Evolutionary conservation across 2,797 vertebrate genomes (phyloP), one percentile per base, ranked within the genome.

Genomic region (Balearica regulorum): DNA sequence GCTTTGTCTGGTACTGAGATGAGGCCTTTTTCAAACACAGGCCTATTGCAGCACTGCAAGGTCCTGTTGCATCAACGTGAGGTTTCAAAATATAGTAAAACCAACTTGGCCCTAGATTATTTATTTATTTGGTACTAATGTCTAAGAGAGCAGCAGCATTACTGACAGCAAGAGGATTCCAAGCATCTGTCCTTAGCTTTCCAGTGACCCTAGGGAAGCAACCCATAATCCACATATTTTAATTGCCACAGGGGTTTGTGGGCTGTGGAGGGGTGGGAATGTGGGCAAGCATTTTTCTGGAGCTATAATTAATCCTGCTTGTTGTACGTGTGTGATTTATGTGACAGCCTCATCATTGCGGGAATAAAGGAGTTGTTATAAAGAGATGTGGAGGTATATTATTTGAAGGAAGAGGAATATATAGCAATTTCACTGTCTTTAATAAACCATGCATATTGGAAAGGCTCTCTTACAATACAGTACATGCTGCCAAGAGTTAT

Each of bases 41-140:
- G 29, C 54, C 54, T 83, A 5, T 89, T 94, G 88, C 85, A 91
- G 92, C 39, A 51, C 75, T 81, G 62, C 83, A 37, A 48, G 60
- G 66, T 70, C 76, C 88, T 61, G 58, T 97, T 97, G 94, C 93
- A 43, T 76, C 97, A 96, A 91, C 9, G 8, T 0, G 17, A 75
- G 51, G 78, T 97, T 97, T 97, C 97, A 96, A 97, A 97, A 97
- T 2, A 72, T 10, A 90, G n/a, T 46, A 79, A 85, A 95, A 57
- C 53, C 60, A 71, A 19, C 76, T 94, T 95, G 87, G 62, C 57
- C 66, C 65, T 21, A 7, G 66, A 65, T 58, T 79, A 93, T 93
- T 77, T 77, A 79, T 94, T 65, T 90, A 24, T 93, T 76, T 76
- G 43, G 43, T 85, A 16, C 43, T 83, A 53, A 41, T 28, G 70